These are phyloP conservation scores for Conomelus anceps DNA, from an alignment of 2,888 invertebrate species.

Conservation along the genomic window DNA sequence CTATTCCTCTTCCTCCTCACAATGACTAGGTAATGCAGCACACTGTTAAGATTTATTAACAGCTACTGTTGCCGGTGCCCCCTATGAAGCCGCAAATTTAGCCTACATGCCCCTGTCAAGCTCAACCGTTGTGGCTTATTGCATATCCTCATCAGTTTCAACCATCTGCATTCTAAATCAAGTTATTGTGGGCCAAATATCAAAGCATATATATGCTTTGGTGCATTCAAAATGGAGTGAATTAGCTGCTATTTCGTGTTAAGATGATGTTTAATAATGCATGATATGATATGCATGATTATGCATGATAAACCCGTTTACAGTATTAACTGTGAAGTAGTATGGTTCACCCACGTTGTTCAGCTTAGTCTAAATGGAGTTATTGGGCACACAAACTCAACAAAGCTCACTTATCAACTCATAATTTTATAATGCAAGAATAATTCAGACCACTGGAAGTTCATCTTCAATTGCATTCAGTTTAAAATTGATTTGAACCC, in stretches of 20 bases:
- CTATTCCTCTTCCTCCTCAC: not conserved
- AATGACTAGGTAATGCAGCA: not conserved
- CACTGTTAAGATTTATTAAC: not conserved
- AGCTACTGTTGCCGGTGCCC: not conserved
- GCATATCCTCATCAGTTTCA: not conserved
- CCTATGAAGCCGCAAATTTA: not conserved
- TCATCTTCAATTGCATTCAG: no score
- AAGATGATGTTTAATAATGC: not conserved
- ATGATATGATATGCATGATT: no score
- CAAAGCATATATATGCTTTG: not conserved
- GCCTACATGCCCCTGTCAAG: not conserved
- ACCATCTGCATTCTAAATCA: not conserved
- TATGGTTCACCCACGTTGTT: not conserved
- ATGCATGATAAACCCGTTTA: not conserved
- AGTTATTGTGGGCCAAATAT: not conserved
- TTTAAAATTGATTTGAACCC: no score
- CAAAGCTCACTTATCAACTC: no score
- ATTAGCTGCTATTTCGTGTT: not conserved
- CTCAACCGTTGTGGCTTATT: not conserved
- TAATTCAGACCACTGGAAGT: no score
- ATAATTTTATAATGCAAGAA: no score
- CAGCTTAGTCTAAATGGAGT: not conserved
- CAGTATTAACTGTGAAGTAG: no score
- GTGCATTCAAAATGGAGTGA: not conserved
- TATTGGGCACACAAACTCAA: no score